Percentiles rank a stretch among this genome's conserved stretches.
Conservation (phyloP, 2,113 vertebrate species). For the Nibea coibor region DNA sequence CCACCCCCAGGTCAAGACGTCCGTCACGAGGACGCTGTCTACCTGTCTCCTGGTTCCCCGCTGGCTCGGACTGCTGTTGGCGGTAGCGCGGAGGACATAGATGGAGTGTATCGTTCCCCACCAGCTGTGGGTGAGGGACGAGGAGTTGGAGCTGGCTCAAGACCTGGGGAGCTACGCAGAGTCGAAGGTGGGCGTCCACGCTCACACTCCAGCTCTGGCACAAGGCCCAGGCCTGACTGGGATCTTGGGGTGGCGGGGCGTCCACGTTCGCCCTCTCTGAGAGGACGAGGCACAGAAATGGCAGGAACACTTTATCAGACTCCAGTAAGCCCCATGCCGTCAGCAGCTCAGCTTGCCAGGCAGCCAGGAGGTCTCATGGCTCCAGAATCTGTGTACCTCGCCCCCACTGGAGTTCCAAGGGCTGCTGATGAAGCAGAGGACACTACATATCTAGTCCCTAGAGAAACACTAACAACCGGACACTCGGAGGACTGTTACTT, state of each 20-base stretch:
- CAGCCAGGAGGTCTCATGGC: constrained; percentile 62
- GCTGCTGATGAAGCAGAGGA: constrained; percentile 68
- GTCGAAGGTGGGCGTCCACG: constrained; percentile 79
- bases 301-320: constrained; percentile 76
- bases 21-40: constrained; percentile 70
- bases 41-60: constrained; percentile 68
- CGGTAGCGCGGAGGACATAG: constrained; percentile 64
- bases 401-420: constrained; percentile 74
- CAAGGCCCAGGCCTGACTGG: constrained; percentile 81
- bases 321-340: constrained; percentile 67
- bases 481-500: constrained; percentile 80
- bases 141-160: constrained; percentile 40
- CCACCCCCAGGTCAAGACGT: constrained; percentile 55
- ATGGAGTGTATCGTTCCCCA: constrained; percentile 81
- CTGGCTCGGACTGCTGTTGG: constrained; percentile 45
- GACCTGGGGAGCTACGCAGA: constrained; percentile 71
- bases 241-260: constrained; percentile 72
- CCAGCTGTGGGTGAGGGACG: constrained; percentile 70
- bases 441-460: constrained; percentile 76
- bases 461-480: constrained; percentile 67
- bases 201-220: constrained; percentile 84
- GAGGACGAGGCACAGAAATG: constrained; percentile 71
- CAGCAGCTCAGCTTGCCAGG: constrained; percentile 61
- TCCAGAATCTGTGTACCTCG: constrained; percentile 81
- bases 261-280: constrained; percentile 82